A percentile compares a stretch with the other conserved stretches of the same genome.
phyloP scores from a whole-genome alignment of 1,140 invertebrate genomes.

The Oreohelix idahoensis region DNA sequence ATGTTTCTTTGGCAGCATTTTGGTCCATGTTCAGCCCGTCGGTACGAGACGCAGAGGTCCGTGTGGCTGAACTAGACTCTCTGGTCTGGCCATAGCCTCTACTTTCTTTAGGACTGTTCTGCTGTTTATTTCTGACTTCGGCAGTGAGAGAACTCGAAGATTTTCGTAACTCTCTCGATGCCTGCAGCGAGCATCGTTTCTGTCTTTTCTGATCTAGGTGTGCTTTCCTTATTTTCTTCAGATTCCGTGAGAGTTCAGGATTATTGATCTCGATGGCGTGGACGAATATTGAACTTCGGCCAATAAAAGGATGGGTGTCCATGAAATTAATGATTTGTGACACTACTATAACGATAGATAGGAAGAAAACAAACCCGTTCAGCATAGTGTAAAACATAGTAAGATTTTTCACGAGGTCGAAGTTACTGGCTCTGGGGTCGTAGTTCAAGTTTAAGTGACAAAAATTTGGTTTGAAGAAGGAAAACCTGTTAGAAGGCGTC shows the following conservation, averaged over 20 bases:
- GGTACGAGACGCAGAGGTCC: no score
- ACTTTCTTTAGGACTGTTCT: no score
- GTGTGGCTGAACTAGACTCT: no score
- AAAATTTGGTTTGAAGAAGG: neutral
- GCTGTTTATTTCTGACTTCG: no score
- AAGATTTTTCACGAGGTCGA: neutral
- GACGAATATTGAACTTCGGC: conserved; percentile 48
- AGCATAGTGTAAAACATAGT: conserved; percentile 49
- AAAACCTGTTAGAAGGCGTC: neutral
- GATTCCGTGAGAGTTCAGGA: neutral
- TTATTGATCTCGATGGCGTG: conserved; percentile 14
- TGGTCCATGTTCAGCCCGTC: no score
- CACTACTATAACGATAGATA: conserved; percentile 57
- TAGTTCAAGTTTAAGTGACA: neutral
- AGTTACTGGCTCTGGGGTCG: neutral
- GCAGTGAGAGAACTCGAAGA: no score
- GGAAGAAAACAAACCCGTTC: conserved; percentile 58
- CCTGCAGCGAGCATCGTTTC: neutral
- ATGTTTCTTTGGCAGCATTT: no score
- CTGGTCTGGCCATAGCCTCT: no score
- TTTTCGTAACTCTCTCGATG: neutral
- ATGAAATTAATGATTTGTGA: conserved; percentile 46
- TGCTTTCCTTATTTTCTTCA: neutral
- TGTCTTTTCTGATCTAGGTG: no score
- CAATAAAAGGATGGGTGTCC: conserved; percentile 39